Base-by-base conservation (phyloP, 2,797 vertebrate species). In the Amblyraja radiata region DNA sequence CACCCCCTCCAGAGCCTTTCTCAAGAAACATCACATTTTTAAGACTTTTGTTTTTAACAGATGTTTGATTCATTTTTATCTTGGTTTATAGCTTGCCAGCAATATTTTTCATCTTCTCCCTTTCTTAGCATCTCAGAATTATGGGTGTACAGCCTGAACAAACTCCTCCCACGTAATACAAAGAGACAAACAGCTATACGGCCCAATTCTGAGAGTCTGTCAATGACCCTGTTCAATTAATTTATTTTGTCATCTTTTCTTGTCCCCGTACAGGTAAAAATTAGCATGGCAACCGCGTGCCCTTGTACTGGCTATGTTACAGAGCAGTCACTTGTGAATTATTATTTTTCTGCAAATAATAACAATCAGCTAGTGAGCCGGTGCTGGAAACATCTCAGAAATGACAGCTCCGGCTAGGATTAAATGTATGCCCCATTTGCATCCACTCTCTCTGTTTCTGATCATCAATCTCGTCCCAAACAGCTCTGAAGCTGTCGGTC, bases 141-240 rank as follows among this genome's bases (percentile, higher is more conserved):
- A 81, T 28, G 23, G 23, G 54, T 58, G 13, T 84, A 32, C 14
- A 39, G 78, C 1, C 32, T 18, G 32, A 79, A 5, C 39, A 10
- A 11, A 14, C 25, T 84, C 81, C 81, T n/a, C 23, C 81, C 11
- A 61, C n/a, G 10, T 84, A 61, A 84, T 61, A 84, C 46, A 6
- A 10, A 84, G 81, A 54, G 81, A 61, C 14, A 83, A 83, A 83
- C 46, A 81, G 16, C 39, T 46, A 54, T 83, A 23, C 14, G 46
- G 80, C 83, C 80, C 81, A 23, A 84, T 61, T 84, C 81, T 84
- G 81, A 58, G 58, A 84, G 81, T 54, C 13, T 83, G 46, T 84
- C 54, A 11, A 6, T 25, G 9, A 58, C 58, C 81, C 81, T 84
- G 11, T 61, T 84, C 61, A 61, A 84, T 61, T 84, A 58, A 84